Base-by-base conservation (phyloP, 2,113 vertebrate genomes). In the Thamnophis sirtalis region DNA sequence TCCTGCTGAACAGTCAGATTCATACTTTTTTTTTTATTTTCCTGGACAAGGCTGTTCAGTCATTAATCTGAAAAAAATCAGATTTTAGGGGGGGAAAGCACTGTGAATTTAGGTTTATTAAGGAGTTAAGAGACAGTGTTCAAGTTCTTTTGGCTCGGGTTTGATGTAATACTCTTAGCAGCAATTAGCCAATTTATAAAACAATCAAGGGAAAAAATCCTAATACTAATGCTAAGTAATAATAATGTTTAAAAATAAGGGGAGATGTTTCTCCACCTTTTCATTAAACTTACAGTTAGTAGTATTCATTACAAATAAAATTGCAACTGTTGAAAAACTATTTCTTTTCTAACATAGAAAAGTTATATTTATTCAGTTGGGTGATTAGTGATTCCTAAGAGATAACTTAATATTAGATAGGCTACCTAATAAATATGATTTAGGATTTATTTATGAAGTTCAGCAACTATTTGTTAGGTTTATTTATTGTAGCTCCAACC, bases 1-100 rank as follows among this genome's bases (percentile, higher is more conserved):
- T 94, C 91, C 93, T 60, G 24, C 84, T 93, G 84, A 92, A 90
- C 89, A 28, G 93, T 87, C 84, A 51, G 50, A 94, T 94, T 95
- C 51, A 84, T 93, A 93, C 90, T 93, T 56, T 28, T 94, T 49
- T 94, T 22, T 24, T 93, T 43, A 43, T 43, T 43, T 63, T 48
- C 92, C 91, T 60, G 24, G 89, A 19, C 86, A 95, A 54, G 17
- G 1, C 38, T 89, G 50, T 86, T 9, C n/a, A 80, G 33, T 55
- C 38, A 55, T 94, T 28, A 90, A 85, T 89, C 85, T 93, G 90
- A n/a, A 13, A 68, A 68, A n/a, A 50, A 51, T 93, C 22, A 92
- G 91, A 84, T 1, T 63, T 94, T 95, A 89, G 1, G 49, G 28
- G 11, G 4, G 13, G 38, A 38, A 19, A 17, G 15, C 19, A 80